Base-by-base conservation (phyloP, 2,888 invertebrate genomes). In the Drosophila mayaguana region DNA sequence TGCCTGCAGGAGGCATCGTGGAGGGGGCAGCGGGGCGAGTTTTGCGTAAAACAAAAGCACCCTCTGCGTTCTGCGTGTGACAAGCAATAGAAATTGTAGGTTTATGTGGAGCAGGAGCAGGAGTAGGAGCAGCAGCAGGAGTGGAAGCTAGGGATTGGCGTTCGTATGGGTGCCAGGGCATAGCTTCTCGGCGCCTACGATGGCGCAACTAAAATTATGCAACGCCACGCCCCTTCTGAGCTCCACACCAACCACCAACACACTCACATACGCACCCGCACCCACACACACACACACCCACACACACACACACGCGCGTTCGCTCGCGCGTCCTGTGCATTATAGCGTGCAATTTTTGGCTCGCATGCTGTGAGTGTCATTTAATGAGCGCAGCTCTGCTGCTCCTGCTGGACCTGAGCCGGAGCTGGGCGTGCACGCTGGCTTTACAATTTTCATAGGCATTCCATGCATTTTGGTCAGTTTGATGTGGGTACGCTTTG, bases 171-270 rank as follows among this genome's bases (percentile, higher is more conserved):
- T 66, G 76, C 74, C 32, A 22, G 69, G 78, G 76, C 73, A 68
- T 74, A 81, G 85, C 85, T 84, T 76, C 81, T 83, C 57, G 79
- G 75, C 81, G 75, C 77, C 83, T 79, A 81, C 70, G 70, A 65
- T 65, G 76, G 72, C 71, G 78, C 84, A 82, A 86, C 90, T 81
- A 81, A 90, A 91, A 90, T 89, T 90, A 91, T 90, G 91, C 91
- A 85, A 85, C 63, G 78, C 87, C 87, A 82, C 84, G 80, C 81
- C 81, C 64, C 60, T n/a, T 45, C 40, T 59, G 55, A 36, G 76
- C 72, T 70, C 76, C 75, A 64, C 48, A 28, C 5, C 50, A 38
- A 38, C 36, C 36, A 38, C 6, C 36, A 2, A 3, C 20, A 18
- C 50, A 46, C 32, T 18, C 12, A 11, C 43, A 12, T 54, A 38